These are phyloP conservation scores for Enchytraeus crypticus DNA, from an alignment of 2,888 invertebrate species.

Conservation along the genomic window DNA sequence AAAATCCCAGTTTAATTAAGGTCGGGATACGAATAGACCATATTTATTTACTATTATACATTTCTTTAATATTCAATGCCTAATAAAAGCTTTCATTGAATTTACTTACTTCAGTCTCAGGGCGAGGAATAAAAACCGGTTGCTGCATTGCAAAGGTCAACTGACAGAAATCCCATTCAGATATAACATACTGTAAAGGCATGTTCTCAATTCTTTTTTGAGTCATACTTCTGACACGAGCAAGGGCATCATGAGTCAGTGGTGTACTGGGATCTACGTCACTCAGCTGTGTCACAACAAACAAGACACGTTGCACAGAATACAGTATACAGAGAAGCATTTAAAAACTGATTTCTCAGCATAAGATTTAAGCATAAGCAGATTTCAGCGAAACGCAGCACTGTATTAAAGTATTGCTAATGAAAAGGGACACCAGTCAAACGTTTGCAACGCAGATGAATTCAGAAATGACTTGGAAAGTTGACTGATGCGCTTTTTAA, in stretches of 20 bases:
- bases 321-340: neutral
- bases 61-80: too few relatives aligned
- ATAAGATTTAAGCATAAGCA: neutral
- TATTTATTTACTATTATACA: too few relatives aligned
- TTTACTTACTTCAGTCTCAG: slow-evolving; percentile 57
- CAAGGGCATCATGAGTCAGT: neutral
- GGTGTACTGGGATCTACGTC: neutral
- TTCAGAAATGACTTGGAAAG: too few relatives aligned
- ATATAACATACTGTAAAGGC: slow-evolving; percentile 63
- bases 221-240: neutral
- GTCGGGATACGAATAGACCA: too few relatives aligned
- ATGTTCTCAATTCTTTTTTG: slow-evolving; percentile 3
- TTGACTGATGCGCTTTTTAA: too few relatives aligned
- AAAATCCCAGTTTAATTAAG: too few relatives aligned
- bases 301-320: too few relatives aligned
- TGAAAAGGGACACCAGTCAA: neutral
- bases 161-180: slow-evolving; percentile 64
- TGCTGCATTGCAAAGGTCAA: slow-evolving; percentile 56
- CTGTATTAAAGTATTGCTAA: neutral
- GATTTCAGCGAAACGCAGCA: neutral
- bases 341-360: neutral
- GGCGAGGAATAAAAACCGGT: slow-evolving; percentile 64
- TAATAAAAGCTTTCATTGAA: too few relatives aligned
- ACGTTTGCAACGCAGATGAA: neutral
- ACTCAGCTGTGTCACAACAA: too few relatives aligned